phyloP scores from a whole-genome alignment of 2,113 vertebrate species.

The chimpanzee (Pan troglodytes) region DNA sequence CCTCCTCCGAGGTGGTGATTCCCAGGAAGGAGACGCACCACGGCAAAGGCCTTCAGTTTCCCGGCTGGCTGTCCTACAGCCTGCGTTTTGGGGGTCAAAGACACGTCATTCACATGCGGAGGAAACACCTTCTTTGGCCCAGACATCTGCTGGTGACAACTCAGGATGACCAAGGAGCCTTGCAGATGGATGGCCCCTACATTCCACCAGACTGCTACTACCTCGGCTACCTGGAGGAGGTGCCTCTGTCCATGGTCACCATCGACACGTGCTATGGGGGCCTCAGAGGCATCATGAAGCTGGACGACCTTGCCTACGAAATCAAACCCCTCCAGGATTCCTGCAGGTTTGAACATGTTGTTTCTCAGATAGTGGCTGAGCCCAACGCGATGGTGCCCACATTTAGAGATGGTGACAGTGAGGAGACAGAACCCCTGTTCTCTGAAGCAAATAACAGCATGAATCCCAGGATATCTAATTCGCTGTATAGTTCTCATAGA shows the following conservation, averaged over 20 bases:
- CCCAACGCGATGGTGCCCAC: rapidly evolving
- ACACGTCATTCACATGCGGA: constrained; percentile 58
- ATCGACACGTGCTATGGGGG: constrained; percentile 73
- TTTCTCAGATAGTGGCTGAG: constrained; percentile 70
- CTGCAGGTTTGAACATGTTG: constrained; percentile 59
- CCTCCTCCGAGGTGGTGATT: constrained; percentile 65
- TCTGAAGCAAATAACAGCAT: not conserved
- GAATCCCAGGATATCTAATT: not conserved
- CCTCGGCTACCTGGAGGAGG: constrained; percentile 74
- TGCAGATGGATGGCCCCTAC: constrained; percentile 67
- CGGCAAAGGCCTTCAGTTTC: rapidly evolving
- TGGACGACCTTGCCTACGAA: constrained; percentile 72
- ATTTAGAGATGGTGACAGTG: not conserved
- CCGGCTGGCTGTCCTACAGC: constrained; percentile 62
- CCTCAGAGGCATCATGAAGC: constrained; percentile 68
- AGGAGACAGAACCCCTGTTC: not conserved
- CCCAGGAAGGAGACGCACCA: constrained; percentile 44
- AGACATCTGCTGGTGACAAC: constrained; percentile 70
- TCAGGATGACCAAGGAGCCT: constrained; percentile 56
- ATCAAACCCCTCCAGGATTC: constrained; percentile 74
- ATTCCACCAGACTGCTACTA: constrained; percentile 78
- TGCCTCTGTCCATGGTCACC: constrained; percentile 69
- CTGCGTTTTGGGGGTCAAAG: constrained; percentile 71
- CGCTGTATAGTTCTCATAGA: not conserved
- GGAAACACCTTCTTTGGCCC: constrained; percentile 45